Conservation (phyloP, 2,888 invertebrate genomes). For the Belgica antarctica region DNA sequence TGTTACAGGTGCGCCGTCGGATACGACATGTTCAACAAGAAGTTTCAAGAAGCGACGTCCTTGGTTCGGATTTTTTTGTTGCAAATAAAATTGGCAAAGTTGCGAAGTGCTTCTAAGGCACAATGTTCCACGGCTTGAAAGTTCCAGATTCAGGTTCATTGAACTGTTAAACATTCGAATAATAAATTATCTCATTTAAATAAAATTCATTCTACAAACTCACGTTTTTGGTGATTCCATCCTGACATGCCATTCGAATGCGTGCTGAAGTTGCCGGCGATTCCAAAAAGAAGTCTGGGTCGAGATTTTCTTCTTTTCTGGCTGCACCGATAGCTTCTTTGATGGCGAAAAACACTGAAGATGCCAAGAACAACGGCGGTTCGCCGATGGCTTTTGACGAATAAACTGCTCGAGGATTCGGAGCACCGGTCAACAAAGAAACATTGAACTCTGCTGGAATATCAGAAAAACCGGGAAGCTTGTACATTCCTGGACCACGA, state of each 20-base stretch:
- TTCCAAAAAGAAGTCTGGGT: constrained; percentile 64
- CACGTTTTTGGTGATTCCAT: constrained; percentile 77
- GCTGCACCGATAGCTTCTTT: constrained; percentile 81
- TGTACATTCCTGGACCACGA: constrained; percentile 89
- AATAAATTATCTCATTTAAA: no score
- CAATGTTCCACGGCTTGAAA: constrained; percentile 31
- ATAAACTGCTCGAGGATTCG: constrained; percentile 87
- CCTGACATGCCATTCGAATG: constrained; percentile 86
- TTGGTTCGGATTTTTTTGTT: neutral
- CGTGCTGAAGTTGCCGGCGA: constrained; percentile 86
- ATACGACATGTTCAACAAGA: neutral
- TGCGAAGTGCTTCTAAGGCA: neutral
- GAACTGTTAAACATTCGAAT: constrained; percentile 1
- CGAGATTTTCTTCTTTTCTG: constrained; percentile 66
- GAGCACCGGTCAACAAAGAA: constrained; percentile 81
- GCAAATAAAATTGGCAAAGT: neutral
- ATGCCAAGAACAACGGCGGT: constrained; percentile 87
- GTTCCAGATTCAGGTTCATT: neutral
- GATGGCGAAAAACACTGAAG: constrained; percentile 86
- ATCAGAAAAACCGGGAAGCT: constrained; percentile 89
- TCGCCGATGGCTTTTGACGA: constrained; percentile 97
- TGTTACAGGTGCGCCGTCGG: neutral
- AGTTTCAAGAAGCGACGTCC: neutral
- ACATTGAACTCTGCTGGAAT: constrained; percentile 92
- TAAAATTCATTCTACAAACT: neutral